Evolutionary conservation across 2,113 vertebrate species (phyloP), one percentile per base, ranked within the genome.

Genomic region (Corynorhinus townsendii): DNA sequence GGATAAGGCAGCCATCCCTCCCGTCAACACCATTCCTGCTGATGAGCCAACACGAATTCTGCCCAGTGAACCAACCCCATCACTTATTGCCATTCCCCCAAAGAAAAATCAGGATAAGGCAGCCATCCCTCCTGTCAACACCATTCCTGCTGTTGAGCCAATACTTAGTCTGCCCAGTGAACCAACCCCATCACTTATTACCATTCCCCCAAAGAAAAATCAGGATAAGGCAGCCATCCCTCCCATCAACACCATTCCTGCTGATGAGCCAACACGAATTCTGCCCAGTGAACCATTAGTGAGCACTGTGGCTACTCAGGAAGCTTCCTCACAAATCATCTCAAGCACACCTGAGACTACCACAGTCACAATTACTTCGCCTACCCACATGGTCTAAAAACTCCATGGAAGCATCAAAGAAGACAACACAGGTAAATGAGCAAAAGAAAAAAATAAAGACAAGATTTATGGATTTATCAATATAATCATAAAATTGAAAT

Each of bases 391-490:
- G 0, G 38, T 5, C 38, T 86, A 71, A 81, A 86, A 93, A 20
- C 40, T 43, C 16, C 33, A 77, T 90, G 69, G 43, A 94, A 64
- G n/a, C 66, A 47, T 49, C 52, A 40, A 91, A 89, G 79, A 95
- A 93, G 73, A 92, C 28, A 91, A 72, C 9, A 17, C 68, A 97
- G 95, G 95, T 97, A 93, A 92, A 68, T 72, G 7, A 94, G 14
- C 19, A 88, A 86, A 91, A 91, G 4, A 20, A 59, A 35, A 86
- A 79, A 82, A 80, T 72, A 43, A 83, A 38, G 14, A 81, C 3
- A 88, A 89, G 20, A 89, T 75, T 35, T 12, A 83, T 54, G 26
- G 12, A 35, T 45, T 86, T 40, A 81, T 49, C 4, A 30, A 85
- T 19, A 72, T 2, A 64, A 66, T 56, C 33, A 35, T 56, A 91